Evolutionary conservation across 2,797 vertebrate species (phyloP).

Genomic region (Enteromius afrohamiltoni): DNA sequence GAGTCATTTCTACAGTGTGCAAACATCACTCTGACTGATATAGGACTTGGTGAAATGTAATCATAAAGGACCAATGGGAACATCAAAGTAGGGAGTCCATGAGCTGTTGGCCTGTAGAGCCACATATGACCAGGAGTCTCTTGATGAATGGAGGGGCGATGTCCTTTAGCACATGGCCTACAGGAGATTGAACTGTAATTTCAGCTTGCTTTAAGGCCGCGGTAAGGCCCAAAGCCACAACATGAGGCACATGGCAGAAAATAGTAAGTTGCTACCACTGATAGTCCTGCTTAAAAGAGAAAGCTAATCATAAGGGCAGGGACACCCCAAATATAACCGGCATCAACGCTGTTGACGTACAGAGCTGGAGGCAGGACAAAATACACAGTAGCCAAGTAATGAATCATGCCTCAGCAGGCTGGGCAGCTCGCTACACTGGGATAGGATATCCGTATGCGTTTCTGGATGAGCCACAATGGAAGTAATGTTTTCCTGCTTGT

Average conservation of each 20-base stretch:
- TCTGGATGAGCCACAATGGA: conserved; percentile 66
- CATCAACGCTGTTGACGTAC: background rate
- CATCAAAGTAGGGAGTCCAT: background rate
- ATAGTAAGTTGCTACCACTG: conserved; percentile 68
- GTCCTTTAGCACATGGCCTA: conserved; percentile 68
- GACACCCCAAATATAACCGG: conserved; percentile 34
- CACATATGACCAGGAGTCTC: conserved; percentile 57
- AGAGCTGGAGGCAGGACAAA: background rate
- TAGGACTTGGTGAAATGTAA: conserved; percentile 51
- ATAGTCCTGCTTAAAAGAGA: conserved; percentile 57
- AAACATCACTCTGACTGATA: background rate
- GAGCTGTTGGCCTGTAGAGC: conserved; percentile 32
- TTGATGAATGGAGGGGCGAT: conserved; percentile 57
- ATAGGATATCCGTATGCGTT: conserved; percentile 69
- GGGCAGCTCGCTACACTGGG: background rate
- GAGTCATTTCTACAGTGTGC: conserved; percentile 13
- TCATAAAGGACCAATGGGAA: conserved; percentile 29
- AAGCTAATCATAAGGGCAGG: conserved; percentile 50
- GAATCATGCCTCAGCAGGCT: background rate
- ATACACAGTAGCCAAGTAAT: conserved; percentile 4
- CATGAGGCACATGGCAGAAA: conserved; percentile 77
- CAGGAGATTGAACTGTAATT: conserved; percentile 74
- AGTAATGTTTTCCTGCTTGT: conserved; percentile 70
- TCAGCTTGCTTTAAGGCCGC: conserved; percentile 74
- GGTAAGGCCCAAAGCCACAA: conserved; percentile 74